Conservation (phyloP, 2,797 vertebrate genomes). For the Erethizon dorsatum region DNA sequence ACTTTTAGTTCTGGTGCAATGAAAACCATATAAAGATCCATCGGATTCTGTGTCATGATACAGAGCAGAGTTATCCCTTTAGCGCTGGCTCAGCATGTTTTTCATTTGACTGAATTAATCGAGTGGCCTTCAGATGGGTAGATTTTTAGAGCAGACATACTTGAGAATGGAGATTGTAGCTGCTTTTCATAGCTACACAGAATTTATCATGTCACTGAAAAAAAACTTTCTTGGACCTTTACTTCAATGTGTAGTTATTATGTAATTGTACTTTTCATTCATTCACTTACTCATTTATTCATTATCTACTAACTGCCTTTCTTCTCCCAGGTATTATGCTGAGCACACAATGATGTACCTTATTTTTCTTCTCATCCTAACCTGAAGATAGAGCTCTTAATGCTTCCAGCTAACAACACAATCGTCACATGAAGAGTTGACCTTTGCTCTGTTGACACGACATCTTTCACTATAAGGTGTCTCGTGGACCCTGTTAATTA, state of each 20-base stretch:
- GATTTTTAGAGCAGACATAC: background rate
- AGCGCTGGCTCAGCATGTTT: background rate
- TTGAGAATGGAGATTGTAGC: background rate
- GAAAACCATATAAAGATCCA: background rate
- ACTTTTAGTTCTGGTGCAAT: background rate
- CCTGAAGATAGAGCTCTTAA: background rate
- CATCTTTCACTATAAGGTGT: background rate
- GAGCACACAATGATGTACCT: background rate
- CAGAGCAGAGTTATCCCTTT: background rate
- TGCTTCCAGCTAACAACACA: background rate
- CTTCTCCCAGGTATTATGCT: background rate
- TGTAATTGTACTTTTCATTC: background rate
- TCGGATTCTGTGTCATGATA: background rate
- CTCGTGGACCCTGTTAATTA: background rate
- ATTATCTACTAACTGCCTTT: background rate
- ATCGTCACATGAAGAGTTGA: background rate
- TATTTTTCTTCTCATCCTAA: constrained; percentile 5
- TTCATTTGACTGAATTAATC: background rate
- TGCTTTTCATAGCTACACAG: background rate
- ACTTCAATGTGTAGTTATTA: background rate
- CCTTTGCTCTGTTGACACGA: background rate
- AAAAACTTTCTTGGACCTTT: background rate
- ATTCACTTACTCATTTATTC: background rate
- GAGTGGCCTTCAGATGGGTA: background rate
- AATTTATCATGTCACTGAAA: background rate